Evolutionary conservation across 2,797 vertebrate genomes (phyloP), one percentile per base, ranked within the genome.

Genomic region (Megalops cyprinoides): DNA sequence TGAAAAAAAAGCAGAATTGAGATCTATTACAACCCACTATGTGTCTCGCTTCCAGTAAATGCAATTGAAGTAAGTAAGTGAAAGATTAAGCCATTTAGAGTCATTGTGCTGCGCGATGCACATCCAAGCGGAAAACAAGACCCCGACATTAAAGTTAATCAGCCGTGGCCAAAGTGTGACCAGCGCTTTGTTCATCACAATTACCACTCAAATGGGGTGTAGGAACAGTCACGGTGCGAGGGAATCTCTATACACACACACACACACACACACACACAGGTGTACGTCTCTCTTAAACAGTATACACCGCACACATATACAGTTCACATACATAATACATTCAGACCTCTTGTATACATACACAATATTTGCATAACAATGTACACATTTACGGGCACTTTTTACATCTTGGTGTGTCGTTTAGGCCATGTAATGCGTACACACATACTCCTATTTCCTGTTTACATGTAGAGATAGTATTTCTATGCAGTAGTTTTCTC

Each of bases 91-190:
- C 71, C 53, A 46, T 74, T 74, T 74, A 78, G 60, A 46, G 42
- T 73, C 69, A 53, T 56, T 39, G 75, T 55, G 48, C 75, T 58
- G 25, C 23, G 51, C 51, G 12, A 34, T 56, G 75, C 37, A 42
- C 75, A 42, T 42, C 34, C 31, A 14, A 34, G n/a, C 53, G 53
- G n/a, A 44, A 48, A 48, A 8, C 39, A 74, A 48, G 46, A 14
- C 12, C 62, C 20, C 37, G 39, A 73, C 44, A 48, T 73, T 46
- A 44, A 28, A 48, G 69, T 90, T 92, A 92, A 92, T 86, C 87
- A 91, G 90, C 87, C 86, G 85, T 87, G 88, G 85, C 88, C 87
- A 85, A 87, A 83, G 88, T 88, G 91, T 92, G 93, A 93, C 89
- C 51, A 85, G 53, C 84, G n/a, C 89, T 92, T 91, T 93, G 92